These are phyloP conservation scores for Pteromalus puparum DNA, from an alignment of 1,140 invertebrate genomes.

Conservation along the genomic window DNA sequence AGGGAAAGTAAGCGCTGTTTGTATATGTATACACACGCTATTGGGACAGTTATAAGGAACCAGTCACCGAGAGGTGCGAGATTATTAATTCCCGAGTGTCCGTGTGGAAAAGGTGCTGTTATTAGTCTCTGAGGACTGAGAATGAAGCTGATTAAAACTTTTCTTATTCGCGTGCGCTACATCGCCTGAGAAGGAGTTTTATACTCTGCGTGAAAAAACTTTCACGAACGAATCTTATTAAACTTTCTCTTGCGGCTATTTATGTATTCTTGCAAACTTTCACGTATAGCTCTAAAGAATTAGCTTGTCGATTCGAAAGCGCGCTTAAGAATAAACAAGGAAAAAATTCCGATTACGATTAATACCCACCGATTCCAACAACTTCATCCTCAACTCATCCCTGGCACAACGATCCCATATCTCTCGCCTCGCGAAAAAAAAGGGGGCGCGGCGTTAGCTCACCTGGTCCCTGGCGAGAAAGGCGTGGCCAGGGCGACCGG, in stretches of 20 bases:
- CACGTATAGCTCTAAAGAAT: not conserved
- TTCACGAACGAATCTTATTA: not conserved
- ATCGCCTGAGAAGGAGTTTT: too few species aligned
- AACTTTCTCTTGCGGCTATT: not conserved
- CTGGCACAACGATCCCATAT: not conserved
- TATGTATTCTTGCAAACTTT: not conserved
- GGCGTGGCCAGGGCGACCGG: conserved; percentile 43
- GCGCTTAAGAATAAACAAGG: too few species aligned
- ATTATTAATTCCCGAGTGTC: not conserved
- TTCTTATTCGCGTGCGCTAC: conserved; percentile 4
- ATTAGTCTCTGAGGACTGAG: too few species aligned
- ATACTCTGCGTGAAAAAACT: not conserved
- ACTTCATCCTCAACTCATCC: not conserved
- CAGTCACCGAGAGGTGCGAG: not conserved
- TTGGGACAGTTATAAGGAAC: not conserved
- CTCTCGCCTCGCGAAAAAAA: not conserved
- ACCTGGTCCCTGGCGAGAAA: conserved; percentile 32
- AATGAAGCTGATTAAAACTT: not conserved
- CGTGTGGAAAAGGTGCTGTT: not conserved
- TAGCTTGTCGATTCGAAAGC: not conserved
- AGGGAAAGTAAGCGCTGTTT: not conserved
- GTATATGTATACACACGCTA: too few species aligned
- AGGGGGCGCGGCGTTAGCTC: conserved; percentile 41
- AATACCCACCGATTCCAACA: not conserved
- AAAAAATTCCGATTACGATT: too few species aligned